These are phyloP conservation scores for Meteorus sp. DNA, from an alignment of 1,140 invertebrate genomes.

Conservation along the genomic window DNA sequence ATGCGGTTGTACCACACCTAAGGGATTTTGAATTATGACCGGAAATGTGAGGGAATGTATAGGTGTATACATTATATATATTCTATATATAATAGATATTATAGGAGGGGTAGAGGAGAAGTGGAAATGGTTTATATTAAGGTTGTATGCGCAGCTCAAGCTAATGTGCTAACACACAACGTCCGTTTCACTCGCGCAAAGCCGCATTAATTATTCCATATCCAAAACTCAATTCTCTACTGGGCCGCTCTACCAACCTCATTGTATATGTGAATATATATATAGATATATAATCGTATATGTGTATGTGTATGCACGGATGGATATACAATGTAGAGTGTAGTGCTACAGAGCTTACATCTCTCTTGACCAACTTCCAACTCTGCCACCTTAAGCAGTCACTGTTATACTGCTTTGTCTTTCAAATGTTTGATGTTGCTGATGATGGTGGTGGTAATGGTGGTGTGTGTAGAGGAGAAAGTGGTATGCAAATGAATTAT, in stretches of 20 bases:
- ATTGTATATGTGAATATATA: no score
- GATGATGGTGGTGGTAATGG: no score
- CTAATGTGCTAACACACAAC: constrained; percentile 23
- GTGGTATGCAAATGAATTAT: no score
- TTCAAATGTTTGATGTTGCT: no score
- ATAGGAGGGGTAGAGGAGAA: not conserved
- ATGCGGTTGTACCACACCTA: constrained; percentile 18
- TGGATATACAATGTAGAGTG: no score
- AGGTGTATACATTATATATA: no score
- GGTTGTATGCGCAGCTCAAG: not conserved
- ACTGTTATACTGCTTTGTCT: not conserved
- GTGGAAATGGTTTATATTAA: no score
- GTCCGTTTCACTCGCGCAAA: constrained; percentile 22
- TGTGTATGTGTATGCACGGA: no score
- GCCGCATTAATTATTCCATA: constrained; percentile 25
- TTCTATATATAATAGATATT: not conserved
- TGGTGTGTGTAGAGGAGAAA: no score
- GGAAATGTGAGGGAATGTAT: constrained; percentile 11
- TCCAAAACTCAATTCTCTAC: constrained; percentile 21
- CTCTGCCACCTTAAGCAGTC: not conserved
- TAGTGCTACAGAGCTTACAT: no score
- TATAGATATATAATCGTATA: no score
- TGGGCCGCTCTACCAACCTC: not conserved
- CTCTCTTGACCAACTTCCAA: no score
- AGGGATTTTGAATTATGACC: constrained; percentile 25